Percentiles rank a stretch among this genome's conserved stretches.
Evolutionary conservation across 2,888 invertebrate genomes (phyloP).

Genomic region (Mylabris sibirica): DNA sequence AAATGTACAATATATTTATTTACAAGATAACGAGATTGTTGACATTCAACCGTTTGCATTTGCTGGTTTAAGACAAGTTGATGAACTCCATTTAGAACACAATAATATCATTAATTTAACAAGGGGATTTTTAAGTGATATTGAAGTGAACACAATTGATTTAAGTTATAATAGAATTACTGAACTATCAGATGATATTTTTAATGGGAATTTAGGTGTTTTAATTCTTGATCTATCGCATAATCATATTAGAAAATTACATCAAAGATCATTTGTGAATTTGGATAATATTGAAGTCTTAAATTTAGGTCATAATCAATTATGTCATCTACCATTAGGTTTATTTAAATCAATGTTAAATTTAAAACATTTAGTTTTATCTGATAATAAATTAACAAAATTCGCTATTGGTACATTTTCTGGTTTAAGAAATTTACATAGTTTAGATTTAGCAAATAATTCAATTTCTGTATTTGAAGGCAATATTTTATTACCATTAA

Average conservation of each 20-base stretch:
- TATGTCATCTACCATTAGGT: slow-evolving; percentile 54
- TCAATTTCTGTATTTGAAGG: slow-evolving; percentile 49
- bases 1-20: slow-evolving; percentile 46
- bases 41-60: slow-evolving; percentile 51
- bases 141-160: slow-evolving; percentile 48
- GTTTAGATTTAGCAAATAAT: slow-evolving; percentile 52
- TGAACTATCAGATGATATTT: slow-evolving; percentile 46
- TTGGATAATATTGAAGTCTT: slow-evolving; percentile 51
- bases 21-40: slow-evolving; percentile 50
- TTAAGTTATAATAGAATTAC: slow-evolving; percentile 49
- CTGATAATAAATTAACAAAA: slow-evolving; percentile 50
- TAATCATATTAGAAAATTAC: slow-evolving; percentile 50
- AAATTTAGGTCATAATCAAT: slow-evolving; percentile 49
- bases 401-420: slow-evolving; percentile 53
- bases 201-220: slow-evolving; percentile 48
- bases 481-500: slow-evolving; percentile 47
- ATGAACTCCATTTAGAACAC: slow-evolving; percentile 52
- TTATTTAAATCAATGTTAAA: slow-evolving; percentile 46
- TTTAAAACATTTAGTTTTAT: slow-evolving; percentile 50
- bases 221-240: slow-evolving; percentile 52
- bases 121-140: slow-evolving; percentile 49
- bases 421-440: slow-evolving; percentile 48
- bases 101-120: slow-evolving; percentile 47
- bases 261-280: slow-evolving; percentile 47
- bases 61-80: slow-evolving; percentile 50